Conservation (phyloP, 2,797 vertebrate genomes). For the Manis javanica region DNA sequence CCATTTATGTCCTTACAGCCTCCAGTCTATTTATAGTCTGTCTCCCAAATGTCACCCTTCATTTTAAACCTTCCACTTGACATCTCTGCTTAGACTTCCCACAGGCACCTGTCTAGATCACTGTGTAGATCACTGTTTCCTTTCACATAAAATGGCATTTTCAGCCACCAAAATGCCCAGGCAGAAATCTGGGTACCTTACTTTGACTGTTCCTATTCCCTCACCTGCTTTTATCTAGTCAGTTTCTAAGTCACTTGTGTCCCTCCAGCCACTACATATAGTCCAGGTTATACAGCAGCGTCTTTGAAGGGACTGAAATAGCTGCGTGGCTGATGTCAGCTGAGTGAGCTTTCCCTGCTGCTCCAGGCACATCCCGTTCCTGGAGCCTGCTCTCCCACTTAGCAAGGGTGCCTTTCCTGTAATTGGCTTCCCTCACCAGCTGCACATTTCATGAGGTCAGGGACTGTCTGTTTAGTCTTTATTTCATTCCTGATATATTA, state of each 20-base stretch:
- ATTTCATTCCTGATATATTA: not conserved
- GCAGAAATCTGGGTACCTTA: not conserved
- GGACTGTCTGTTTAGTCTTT: not conserved
- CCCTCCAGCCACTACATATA: not conserved
- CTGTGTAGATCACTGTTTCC: not conserved
- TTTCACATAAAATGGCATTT: not conserved
- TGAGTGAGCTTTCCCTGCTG: not conserved
- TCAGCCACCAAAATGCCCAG: not conserved
- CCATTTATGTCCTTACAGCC: not conserved
- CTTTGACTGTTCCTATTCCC: not conserved
- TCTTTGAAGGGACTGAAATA: not conserved
- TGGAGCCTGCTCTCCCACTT: not conserved
- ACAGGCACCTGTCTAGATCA: not conserved
- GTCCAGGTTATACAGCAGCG: not conserved
- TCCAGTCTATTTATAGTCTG: not conserved
- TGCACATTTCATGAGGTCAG: slow-evolving; percentile 31
- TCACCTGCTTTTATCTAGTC: not conserved
- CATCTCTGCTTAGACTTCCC: not conserved
- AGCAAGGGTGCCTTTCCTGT: not conserved
- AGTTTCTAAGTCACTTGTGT: not conserved
- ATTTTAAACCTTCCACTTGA: not conserved
- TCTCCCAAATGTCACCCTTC: not conserved
- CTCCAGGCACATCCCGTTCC: not conserved
- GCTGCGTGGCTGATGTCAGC: not conserved
- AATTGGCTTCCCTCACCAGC: not conserved